phyloP scores from a whole-genome alignment of 1,140 invertebrate genomes.

The Platyscapa corneri region DNA sequence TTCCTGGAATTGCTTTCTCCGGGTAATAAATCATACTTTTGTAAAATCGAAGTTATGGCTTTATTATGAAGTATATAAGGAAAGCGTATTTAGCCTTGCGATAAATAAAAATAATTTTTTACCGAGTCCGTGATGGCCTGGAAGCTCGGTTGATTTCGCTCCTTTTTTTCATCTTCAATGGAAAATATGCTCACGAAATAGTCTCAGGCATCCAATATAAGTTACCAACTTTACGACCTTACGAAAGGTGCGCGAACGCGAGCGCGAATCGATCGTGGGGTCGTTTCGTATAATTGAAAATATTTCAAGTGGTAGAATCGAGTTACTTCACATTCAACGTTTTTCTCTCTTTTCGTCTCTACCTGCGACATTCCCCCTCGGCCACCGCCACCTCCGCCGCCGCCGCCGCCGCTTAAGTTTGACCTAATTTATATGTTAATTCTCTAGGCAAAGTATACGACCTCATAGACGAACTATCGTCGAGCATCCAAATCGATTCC shows the following conservation, averaged over 20 bases:
- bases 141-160: not conserved
- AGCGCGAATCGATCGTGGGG: constrained; percentile 36
- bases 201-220: constrained; percentile 47
- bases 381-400: not conserved
- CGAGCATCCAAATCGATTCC: constrained; percentile 30
- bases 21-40: constrained; percentile 50
- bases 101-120: constrained; percentile 39
- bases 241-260: constrained; percentile 35
- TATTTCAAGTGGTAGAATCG: constrained; percentile 55
- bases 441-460: constrained; percentile 41
- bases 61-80: constrained; percentile 45
- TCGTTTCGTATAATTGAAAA: constrained; percentile 58
- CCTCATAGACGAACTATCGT: constrained; percentile 29
- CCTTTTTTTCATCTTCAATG: not conserved
- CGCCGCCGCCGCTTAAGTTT: not conserved
- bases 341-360: constrained; percentile 18
- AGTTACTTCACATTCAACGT: constrained; percentile 42
- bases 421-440: constrained; percentile 60
- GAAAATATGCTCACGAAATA: constrained; percentile 48
- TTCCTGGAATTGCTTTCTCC: constrained; percentile 48
- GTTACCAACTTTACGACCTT: constrained; percentile 40
- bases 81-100: constrained; percentile 29
- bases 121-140: constrained; percentile 26
- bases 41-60: constrained; percentile 51
- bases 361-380: not conserved